phyloP scores from a whole-genome alignment of 2,113 vertebrate genomes.

The Anguilla rostrata region DNA sequence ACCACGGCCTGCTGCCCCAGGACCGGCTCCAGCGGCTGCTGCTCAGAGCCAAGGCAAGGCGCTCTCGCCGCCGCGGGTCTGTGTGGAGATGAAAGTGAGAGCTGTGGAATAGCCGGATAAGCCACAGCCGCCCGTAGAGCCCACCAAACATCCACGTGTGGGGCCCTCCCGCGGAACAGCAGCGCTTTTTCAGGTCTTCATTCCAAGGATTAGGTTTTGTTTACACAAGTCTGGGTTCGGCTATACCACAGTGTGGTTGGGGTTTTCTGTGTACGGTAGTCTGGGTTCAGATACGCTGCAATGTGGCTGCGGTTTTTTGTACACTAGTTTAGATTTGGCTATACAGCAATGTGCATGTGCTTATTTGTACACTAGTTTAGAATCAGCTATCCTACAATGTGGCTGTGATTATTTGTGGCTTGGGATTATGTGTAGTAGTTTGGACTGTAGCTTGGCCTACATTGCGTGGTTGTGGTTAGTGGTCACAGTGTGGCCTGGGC shows the following conservation, averaged over 20 bases:
- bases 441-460: background rate
- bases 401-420: background rate
- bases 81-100: background rate
- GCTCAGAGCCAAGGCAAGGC: constrained; percentile 59
- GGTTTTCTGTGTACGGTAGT: background rate
- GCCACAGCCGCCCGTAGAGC: background rate
- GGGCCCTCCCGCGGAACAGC: background rate
- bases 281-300: background rate
- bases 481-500: background rate
- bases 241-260: background rate
- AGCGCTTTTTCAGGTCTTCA: background rate
- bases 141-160: background rate
- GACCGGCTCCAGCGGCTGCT: constrained; percentile 59
- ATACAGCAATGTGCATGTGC: background rate
- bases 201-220: background rate
- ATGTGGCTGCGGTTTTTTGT: background rate
- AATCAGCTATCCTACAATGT: background rate
- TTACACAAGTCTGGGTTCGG: background rate
- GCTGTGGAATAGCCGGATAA: background rate
- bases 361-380: background rate
- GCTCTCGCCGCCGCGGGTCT: background rate
- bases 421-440: background rate
- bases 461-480: too few species aligned
- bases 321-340: background rate
- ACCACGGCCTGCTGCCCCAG: constrained; percentile 67